These are phyloP conservation scores for Abrostola triplasia DNA, from an alignment of 2,888 invertebrate genomes.

Conservation along the genomic window DNA sequence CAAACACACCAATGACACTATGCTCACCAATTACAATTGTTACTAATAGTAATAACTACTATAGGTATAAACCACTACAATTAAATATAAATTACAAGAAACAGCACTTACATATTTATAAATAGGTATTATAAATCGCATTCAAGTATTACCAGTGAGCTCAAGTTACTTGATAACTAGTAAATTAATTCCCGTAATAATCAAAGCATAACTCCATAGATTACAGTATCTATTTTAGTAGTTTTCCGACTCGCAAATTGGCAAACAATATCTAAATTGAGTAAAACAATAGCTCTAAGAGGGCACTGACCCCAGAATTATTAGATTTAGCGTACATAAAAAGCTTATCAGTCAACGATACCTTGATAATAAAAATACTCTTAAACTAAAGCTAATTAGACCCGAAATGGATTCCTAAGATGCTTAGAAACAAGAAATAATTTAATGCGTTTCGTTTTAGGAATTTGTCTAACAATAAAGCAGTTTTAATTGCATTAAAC, in stretches of 20 bases:
- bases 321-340: constrained; percentile 20
- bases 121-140: too few species aligned
- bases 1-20: too few species aligned
- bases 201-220: too few species aligned
- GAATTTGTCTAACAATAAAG: neutral
- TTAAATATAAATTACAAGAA: too few species aligned
- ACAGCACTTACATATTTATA: too few species aligned
- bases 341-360: constrained; percentile 53
- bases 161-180: too few species aligned
- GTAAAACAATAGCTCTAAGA: constrained; percentile 11
- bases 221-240: too few species aligned
- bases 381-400: constrained; percentile 45
- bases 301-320: constrained; percentile 29
- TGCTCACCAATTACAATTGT: neutral
- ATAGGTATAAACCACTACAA: neutral
- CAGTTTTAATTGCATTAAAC: too few species aligned
- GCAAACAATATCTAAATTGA: neutral
- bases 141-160: too few species aligned
- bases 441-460: neutral
- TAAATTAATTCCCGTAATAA: too few species aligned
- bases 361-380: constrained; percentile 34
- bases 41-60: neutral
- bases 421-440: constrained; percentile 2
- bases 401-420: constrained; percentile 12
- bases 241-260: too few species aligned